Percentiles rank a stretch among this genome's conserved stretches.
phyloP scores from a whole-genome alignment of 2,888 invertebrate genomes.

The Microctonus hyperodae region DNA sequence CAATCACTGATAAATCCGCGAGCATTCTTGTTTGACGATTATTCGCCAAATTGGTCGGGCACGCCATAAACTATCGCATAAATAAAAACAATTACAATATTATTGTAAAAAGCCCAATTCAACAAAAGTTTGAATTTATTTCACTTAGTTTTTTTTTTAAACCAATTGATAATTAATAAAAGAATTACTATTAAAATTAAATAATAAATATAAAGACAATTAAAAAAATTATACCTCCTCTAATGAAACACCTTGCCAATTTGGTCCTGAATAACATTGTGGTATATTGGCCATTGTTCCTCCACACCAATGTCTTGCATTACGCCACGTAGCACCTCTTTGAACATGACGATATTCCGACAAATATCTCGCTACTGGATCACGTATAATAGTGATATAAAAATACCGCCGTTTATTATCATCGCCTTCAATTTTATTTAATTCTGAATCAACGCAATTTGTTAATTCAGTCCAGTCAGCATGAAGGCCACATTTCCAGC shows the following conservation, averaged over 20 bases:
- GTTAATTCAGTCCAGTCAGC: constrained; percentile 98
- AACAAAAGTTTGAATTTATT: neutral
- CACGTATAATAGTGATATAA: constrained; percentile 93
- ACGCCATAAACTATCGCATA: constrained; percentile 77
- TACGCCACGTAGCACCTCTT: constrained; percentile 96
- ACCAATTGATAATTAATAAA: neutral
- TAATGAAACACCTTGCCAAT: constrained; percentile 89
- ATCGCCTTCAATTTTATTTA: constrained; percentile 90
- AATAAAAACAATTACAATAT: neutral
- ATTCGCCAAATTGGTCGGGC: constrained; percentile 92
- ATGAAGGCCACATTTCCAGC: constrained; percentile 98
- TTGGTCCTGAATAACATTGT: constrained; percentile 77
- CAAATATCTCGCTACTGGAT: constrained; percentile 91
- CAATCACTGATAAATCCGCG: constrained; percentile 92
- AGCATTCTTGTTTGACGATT: constrained; percentile 98
- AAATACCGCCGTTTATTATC: constrained; percentile 87
- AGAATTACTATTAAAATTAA: constrained; percentile 4
- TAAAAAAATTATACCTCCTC: constrained; percentile 61
- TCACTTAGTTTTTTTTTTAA: neutral
- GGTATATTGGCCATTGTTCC: constrained; percentile 82
- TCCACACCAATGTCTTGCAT: constrained; percentile 70
- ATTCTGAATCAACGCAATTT: constrained; percentile 86
- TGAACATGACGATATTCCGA: constrained; percentile 98
- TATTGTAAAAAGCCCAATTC: neutral
- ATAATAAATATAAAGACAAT: neutral